Evolutionary conservation across 1,140 invertebrate genomes (phyloP), one percentile per base, ranked within the genome.

Genomic region (Magallana angulata): DNA sequence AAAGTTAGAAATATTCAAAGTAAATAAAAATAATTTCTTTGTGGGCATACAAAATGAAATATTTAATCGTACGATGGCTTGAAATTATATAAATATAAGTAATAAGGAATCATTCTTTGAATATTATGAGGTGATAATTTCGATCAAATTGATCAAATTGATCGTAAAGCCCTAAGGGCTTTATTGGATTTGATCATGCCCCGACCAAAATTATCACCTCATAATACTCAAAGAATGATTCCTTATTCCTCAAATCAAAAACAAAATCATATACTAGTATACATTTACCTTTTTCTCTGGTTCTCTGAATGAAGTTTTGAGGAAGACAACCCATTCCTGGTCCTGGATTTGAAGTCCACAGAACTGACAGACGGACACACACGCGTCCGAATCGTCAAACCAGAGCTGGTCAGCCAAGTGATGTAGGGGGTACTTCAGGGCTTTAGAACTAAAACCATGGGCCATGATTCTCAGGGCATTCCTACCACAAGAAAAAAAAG

Each of bases 391-490:
- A 81, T 87, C 57, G 64, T 84, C 57, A 89, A 85, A 85, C 57
- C 59, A 68, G 4, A 92, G 80, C 18, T 91, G 82, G 0, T 86
- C 58, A 56, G 84, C 71, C 30, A 93, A 88, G 48, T 89, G 90
- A 3, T 84, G 58, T 16, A 92, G 9, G 1, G 92, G 92, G 76
- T 91, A 93, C n/a, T 82, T 90, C 30, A 89, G 89, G 57, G 88
- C 88, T 87, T 92, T 93, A 58, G 92, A 92, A 64, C 86, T 90
- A 64, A 87, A 93, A 5, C 85, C 93, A 30, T 85, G 68, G 57
- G 87, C 90, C 90, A 93, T 91, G 4, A 87, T 86, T 30, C 87
- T 57, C 8, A 93, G 82, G 6, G 90, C 62, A 64, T 85, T 87
- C 57, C 91, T 93, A 87, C 62, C 90, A 87, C 24, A 24, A 24